Conservation (phyloP, 2,888 invertebrate species). For the Graphium colonna region DNA sequence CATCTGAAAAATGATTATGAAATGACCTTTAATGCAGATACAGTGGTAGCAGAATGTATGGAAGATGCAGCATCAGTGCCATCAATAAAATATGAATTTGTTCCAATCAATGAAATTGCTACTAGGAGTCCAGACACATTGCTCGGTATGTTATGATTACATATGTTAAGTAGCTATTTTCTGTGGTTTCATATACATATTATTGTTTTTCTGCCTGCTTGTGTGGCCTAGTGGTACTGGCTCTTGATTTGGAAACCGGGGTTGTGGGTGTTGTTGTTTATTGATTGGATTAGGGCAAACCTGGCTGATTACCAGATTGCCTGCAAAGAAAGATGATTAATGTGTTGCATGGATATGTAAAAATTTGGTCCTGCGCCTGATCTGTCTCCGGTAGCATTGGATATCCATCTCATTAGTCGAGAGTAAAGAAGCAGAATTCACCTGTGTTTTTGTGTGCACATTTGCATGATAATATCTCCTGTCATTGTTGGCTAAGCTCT, state of each 20-base stretch:
- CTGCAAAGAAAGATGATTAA: neutral
- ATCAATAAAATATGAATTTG: conserved; percentile 87
- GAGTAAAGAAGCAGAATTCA: no score
- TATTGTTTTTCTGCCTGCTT: neutral
- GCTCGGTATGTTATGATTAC: conserved; percentile 80
- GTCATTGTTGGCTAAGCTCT: no score
- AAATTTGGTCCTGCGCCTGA: neutral
- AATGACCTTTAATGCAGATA: conserved; percentile 91
- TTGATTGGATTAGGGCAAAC: no score
- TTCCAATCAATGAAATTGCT: conserved; percentile 86
- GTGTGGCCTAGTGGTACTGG: neutral
- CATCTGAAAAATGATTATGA: conserved; percentile 96
- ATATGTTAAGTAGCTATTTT: no score
- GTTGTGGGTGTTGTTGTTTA: no score
- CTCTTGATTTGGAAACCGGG: neutral
- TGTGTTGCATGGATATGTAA: neutral
- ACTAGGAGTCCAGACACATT: conserved; percentile 82
- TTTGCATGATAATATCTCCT: no score
- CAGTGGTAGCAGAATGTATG: conserved; percentile 80
- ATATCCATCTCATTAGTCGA: no score
- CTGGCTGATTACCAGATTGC: neutral
- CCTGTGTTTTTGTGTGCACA: no score
- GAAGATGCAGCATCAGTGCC: conserved; percentile 85
- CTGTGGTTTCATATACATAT: no score
- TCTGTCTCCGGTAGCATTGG: neutral